These are phyloP conservation scores for Euura saliciscinereae DNA, from an alignment of 1,140 invertebrate species.

Conservation along the genomic window DNA sequence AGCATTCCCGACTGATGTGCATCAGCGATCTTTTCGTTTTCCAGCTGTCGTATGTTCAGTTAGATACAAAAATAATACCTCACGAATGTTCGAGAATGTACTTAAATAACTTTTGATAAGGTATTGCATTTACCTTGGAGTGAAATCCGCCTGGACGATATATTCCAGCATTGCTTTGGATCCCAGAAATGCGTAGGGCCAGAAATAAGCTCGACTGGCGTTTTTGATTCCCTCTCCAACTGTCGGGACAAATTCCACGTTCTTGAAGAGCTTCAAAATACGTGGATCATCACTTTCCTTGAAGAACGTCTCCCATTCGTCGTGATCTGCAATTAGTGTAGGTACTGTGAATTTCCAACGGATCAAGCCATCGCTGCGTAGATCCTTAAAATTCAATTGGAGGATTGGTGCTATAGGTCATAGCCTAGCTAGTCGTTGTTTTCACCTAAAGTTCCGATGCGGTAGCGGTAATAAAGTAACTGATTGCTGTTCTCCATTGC, in stretches of 20 bases:
- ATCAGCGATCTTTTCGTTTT: slow-evolving; percentile 65
- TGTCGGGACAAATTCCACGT: slow-evolving; percentile 69
- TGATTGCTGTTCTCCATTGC: slow-evolving; percentile 70
- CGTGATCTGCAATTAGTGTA: slow-evolving; percentile 60
- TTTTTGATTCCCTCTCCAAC: slow-evolving; percentile 70
- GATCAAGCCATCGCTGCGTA: too few relatives aligned
- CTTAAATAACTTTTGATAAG: background rate
- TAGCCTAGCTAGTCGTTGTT: too few relatives aligned
- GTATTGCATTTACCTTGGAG: slow-evolving; percentile 57
- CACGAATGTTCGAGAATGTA: slow-evolving; percentile 3
- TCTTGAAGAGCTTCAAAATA: slow-evolving; percentile 66
- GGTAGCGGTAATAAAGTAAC: slow-evolving; percentile 64
- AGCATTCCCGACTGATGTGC: slow-evolving; percentile 74
- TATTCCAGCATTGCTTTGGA: slow-evolving; percentile 71
- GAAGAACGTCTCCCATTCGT: slow-evolving; percentile 76
- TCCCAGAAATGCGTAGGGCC: slow-evolving; percentile 75
- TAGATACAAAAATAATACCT: background rate
- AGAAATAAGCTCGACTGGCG: slow-evolving; percentile 72
- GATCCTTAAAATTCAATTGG: background rate
- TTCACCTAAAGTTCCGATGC: slow-evolving; percentile 67
- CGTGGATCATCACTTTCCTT: slow-evolving; percentile 57
- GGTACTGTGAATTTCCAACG: slow-evolving; percentile 44
- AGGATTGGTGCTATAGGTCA: slow-evolving; percentile 1
- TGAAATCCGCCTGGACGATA: slow-evolving; percentile 71
- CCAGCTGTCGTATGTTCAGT: slow-evolving; percentile 34